Conservation (phyloP, 2,113 vertebrate genomes). For the Xenopus borealis region DNA sequence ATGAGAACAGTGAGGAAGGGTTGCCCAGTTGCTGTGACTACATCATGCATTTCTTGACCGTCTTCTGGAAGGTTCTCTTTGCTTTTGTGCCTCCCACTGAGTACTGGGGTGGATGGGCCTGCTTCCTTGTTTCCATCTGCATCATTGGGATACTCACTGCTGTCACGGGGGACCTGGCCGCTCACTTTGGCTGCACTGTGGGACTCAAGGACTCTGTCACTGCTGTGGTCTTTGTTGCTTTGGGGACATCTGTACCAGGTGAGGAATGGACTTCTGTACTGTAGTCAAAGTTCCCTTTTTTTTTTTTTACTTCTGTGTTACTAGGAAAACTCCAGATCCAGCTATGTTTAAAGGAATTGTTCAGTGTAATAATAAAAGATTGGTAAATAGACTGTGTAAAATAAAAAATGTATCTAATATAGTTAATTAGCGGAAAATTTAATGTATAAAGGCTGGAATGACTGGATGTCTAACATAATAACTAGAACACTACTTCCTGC, state of each 20-base stretch:
- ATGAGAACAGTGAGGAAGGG: conserved; percentile 74
- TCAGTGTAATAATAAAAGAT: too few species aligned
- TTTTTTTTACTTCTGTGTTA: too few species aligned
- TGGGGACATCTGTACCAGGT: conserved; percentile 81
- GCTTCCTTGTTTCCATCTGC: conserved; percentile 76
- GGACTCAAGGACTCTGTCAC: conserved; percentile 80
- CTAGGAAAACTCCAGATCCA: too few species aligned
- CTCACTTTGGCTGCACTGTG: conserved; percentile 78
- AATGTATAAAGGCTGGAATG: too few species aligned
- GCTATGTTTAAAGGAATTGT: too few species aligned
- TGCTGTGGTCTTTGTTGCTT: conserved; percentile 78
- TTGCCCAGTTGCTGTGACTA: conserved; percentile 80
- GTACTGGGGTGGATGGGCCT: conserved; percentile 83
- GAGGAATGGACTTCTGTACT: conserved; percentile 34
- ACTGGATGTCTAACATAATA: too few species aligned
- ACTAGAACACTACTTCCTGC: too few species aligned
- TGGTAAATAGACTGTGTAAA: too few species aligned
- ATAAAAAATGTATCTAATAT: too few species aligned
- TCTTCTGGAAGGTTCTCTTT: conserved; percentile 84
- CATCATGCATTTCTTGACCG: conserved; percentile 84
- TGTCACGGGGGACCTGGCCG: conserved; percentile 76
- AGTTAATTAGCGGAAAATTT: too few species aligned
- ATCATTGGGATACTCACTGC: conserved; percentile 76
- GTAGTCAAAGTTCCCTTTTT: too few species aligned
- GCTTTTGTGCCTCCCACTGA: conserved; percentile 81